Evolutionary conservation across 37 sponge, comb jelly and placozoan species (phyloP).

Genomic region (Diacarnus erythraeanus): DNA sequence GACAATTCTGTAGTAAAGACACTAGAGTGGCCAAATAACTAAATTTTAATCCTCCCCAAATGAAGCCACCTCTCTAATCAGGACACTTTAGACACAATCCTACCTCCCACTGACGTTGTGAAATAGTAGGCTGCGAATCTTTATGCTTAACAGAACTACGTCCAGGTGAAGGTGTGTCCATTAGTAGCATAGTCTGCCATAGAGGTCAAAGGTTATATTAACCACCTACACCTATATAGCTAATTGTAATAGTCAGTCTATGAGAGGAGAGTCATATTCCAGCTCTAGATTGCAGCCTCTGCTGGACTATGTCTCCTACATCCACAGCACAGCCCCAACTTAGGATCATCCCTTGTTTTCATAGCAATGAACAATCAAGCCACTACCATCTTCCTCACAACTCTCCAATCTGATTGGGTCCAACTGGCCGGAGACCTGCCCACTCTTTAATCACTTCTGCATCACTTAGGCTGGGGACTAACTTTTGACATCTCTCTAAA

Average conservation of each 20-base stretch:
- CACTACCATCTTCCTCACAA: neutral
- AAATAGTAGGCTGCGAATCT: too few relatives aligned
- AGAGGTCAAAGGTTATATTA: neutral
- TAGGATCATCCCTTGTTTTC: slow-evolving; percentile 67
- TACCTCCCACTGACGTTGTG: neutral
- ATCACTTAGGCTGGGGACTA: slow-evolving; percentile 49
- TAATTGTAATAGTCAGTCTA: too few relatives aligned
- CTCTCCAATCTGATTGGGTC: slow-evolving; percentile 58
- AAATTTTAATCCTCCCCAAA: too few relatives aligned
- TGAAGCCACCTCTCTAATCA: neutral
- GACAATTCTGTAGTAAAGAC: neutral
- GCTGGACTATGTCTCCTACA: slow-evolving; percentile 24
- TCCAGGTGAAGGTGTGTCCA: too few relatives aligned
- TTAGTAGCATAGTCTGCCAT: too few relatives aligned
- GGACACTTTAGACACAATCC: neutral
- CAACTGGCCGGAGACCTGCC: slow-evolving; percentile 65
- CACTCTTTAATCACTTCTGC: slow-evolving; percentile 50
- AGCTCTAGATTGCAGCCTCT: too few relatives aligned
- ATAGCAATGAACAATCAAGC: slow-evolving; percentile 77
- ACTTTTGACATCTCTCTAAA: slow-evolving; percentile 2
- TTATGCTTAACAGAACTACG: too few relatives aligned
- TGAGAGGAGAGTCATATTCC: too few relatives aligned
- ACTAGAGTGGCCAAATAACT: neutral
- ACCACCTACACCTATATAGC: too few relatives aligned
- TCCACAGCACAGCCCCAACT: slow-evolving; percentile 84